Evolutionary conservation across 2,888 invertebrate species (phyloP), one percentile per base, ranked within the genome.

Genomic region (Drosophila dives): DNA sequence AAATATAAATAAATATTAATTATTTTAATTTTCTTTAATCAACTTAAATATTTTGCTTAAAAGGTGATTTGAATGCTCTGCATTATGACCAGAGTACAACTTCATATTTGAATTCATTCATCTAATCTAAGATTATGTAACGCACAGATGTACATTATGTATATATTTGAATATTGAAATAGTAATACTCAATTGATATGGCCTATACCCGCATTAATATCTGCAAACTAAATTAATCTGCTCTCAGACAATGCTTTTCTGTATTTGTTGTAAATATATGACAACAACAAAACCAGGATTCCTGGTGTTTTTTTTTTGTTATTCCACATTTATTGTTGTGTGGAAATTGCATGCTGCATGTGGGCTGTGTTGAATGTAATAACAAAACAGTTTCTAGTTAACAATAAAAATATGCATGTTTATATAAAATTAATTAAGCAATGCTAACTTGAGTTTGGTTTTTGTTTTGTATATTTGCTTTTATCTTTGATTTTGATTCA

Each of bases 381-480:
- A 33, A 26, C 17, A 67, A 67, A 55, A 40, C 15, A 15, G 50
- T 20, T 66, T 81, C 61, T 72, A 60, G 60, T 51, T 38, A 56
- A 63, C 33, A 26, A 50, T 20, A 20, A 32, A 29, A 8, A 38
- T 63, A 58, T 51, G 32, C n/a, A 12, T 55, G 45, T 62, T 32
- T 51, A 58, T 62, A 59, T 64, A 33, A 55, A 64, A 69, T 70
- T 53, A 32, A 54, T 72, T 77, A 67, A 67, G 53, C 40, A 62
- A 70, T 63, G 55, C 51, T 64, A 63, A 71, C 62, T 71, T 86
- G 17, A 75, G 59, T 77, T 75, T 49, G 38, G 45, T 55, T 78
- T 56, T 81, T 86, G 65, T 84, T 84, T 29, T 66, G 54, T 69
- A 67, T 66, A 69, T 65, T 69, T 69, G 70, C 69, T 78, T 87